A percentile compares a stretch with the other conserved stretches of the same genome.
phyloP scores from a whole-genome alignment of 2,888 invertebrate species.

The Caenorhabditis doughertyi region DNA sequence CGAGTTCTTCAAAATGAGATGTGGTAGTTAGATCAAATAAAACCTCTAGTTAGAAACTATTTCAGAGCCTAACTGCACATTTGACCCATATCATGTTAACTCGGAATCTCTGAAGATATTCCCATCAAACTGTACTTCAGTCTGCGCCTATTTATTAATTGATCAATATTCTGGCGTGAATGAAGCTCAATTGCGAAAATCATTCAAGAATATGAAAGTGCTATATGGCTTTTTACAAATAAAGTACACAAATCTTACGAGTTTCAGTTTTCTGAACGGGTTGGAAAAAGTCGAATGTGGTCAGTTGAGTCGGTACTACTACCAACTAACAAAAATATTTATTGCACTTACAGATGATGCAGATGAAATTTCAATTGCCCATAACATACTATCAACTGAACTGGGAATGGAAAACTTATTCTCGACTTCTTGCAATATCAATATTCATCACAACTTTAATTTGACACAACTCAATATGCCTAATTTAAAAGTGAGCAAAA shows the following conservation, averaged over 20 bases:
- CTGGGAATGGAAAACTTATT: background rate
- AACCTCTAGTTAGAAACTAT: too few species aligned
- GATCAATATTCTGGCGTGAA: background rate
- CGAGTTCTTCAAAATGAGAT: too few species aligned
- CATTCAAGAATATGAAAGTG: background rate
- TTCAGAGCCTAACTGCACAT: too few species aligned
- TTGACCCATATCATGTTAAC: background rate
- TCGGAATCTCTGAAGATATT: background rate
- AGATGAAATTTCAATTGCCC: background rate
- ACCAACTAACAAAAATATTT: too few species aligned
- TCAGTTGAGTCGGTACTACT: background rate
- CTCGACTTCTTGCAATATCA: background rate
- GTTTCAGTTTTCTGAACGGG: background rate
- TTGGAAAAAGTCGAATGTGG: slow-evolving; percentile 8
- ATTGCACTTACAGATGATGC: background rate
- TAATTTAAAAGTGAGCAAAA: too few species aligned
- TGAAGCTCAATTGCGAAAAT: background rate
- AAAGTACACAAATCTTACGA: background rate
- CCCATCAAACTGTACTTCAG: background rate
- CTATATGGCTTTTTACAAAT: background rate
- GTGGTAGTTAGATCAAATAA: too few species aligned
- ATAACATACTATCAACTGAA: background rate
- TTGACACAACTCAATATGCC: too few species aligned
- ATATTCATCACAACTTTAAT: too few species aligned
- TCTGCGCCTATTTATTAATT: background rate